A percentile compares a stretch with the other conserved stretches of the same genome.
Conservation (phyloP, 92 coral and sea anemone species). For the Umimayanthus chanpuru region DNA sequence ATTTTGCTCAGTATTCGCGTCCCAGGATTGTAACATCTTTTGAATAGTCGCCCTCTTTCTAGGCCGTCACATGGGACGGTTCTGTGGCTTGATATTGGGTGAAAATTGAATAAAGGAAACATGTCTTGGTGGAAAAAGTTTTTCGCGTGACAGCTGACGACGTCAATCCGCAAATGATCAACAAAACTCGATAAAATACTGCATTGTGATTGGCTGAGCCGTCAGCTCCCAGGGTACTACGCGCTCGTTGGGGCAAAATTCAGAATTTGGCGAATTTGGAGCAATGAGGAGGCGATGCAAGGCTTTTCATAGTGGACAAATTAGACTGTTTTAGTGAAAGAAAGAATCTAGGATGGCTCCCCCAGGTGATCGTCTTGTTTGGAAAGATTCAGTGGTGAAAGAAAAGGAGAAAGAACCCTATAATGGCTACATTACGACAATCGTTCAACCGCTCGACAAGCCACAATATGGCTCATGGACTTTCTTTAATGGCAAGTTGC, state of each 20-base stretch:
- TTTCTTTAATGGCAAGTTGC: slow-evolving; percentile 78
- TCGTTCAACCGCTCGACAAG: slow-evolving; percentile 93
- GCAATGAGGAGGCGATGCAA: slow-evolving; percentile 37
- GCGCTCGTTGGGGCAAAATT: slow-evolving; percentile 40
- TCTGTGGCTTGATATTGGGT: slow-evolving; percentile 7
- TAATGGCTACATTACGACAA: slow-evolving; percentile 94
- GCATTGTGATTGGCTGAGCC: slow-evolving; percentile 67
- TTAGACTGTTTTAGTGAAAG: slow-evolving; percentile 48
- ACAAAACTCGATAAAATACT: slow-evolving; percentile 68
- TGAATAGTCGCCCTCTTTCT: background rate
- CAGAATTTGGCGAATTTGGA: slow-evolving; percentile 42
- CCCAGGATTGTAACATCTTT: slow-evolving; percentile 7
- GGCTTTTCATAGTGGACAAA: slow-evolving; percentile 30
- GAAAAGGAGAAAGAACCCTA: slow-evolving; percentile 94
- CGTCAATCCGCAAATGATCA: slow-evolving; percentile 86
- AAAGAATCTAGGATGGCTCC: slow-evolving; percentile 61
- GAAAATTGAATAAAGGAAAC: slow-evolving; percentile 17
- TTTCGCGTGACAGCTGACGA: slow-evolving; percentile 77
- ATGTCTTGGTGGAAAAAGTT: slow-evolving; percentile 43
- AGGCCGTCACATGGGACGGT: background rate
- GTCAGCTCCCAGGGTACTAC: slow-evolving; percentile 53
- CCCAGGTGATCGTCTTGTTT: slow-evolving; percentile 68
- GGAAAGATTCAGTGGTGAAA: slow-evolving; percentile 63
- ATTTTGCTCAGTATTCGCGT: slow-evolving; percentile 40
- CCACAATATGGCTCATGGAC: slow-evolving; percentile 75